Evolutionary conservation across 2,797 vertebrate genomes (phyloP).

Genomic region (Lagocephalus sceleratus): DNA sequence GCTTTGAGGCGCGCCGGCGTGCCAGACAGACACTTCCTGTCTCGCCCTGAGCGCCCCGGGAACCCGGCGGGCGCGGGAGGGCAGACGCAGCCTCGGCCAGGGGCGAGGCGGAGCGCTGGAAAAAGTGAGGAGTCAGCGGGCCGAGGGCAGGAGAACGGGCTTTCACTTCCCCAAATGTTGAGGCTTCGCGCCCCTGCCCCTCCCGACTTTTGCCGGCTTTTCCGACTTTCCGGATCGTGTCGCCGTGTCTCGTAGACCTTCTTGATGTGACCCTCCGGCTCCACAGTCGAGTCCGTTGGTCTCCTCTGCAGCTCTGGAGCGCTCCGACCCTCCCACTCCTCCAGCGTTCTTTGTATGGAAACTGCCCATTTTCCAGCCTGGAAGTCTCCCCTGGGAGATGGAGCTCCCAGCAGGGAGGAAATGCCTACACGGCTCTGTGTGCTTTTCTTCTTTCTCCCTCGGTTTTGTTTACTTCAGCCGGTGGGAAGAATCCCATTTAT

Average conservation of each 20-base stretch:
- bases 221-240: too few species aligned
- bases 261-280: neutral
- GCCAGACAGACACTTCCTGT: conserved; percentile 54
- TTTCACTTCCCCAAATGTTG: conserved; percentile 51
- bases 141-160: conserved; percentile 37
- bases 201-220: too few species aligned
- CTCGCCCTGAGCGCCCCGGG: conserved; percentile 29
- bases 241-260: neutral
- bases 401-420: conserved; percentile 40
- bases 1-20: conserved; percentile 35
- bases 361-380: conserved; percentile 21
- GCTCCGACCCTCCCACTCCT: too few species aligned
- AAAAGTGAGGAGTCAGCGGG: conserved; percentile 37
- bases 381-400: conserved; percentile 32
- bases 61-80: conserved; percentile 19
- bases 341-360: conserved; percentile 1
- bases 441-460: conserved; percentile 44
- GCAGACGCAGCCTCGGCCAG: conserved; percentile 1
- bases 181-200: too few species aligned
- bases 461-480: conserved; percentile 45
- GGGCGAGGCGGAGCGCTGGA: conserved; percentile 16
- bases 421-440: conserved; percentile 54
- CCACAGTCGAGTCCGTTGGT: neutral
- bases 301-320: too few species aligned
- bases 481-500: conserved; percentile 36